A percentile compares a stretch with the other conserved stretches of the same genome.
Conservation (phyloP, 2,888 invertebrate genomes). For the Eupeodes latifasciatus region DNA sequence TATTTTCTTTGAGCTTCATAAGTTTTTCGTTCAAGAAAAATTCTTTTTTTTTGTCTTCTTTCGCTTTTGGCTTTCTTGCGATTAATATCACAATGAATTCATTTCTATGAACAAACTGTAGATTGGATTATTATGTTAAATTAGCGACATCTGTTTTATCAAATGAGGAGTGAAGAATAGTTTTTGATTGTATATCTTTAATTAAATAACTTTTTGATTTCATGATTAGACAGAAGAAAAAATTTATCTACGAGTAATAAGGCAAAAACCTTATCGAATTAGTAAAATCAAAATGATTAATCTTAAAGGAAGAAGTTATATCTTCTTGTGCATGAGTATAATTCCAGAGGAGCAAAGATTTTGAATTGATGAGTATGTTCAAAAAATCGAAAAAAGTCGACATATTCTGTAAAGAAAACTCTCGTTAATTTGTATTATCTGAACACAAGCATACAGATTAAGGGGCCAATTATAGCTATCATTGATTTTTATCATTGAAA, state of each 20-base stretch:
- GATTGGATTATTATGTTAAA: conserved; percentile 54
- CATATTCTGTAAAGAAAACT: no score
- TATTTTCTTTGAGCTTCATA: background rate
- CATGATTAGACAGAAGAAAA: background rate
- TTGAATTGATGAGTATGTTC: no score
- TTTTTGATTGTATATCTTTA: conserved; percentile 58
- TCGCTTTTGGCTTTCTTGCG: conserved; percentile 3
- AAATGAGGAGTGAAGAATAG: conserved; percentile 55
- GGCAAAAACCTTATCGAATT: background rate
- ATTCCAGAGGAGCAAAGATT: no score
- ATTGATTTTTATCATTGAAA: no score
- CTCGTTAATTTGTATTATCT: no score
- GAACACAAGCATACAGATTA: no score
- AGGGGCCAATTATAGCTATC: no score
- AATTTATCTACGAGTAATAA: no score
- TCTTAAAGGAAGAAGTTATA: background rate
- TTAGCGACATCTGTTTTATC: conserved; percentile 53
- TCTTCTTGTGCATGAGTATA: no score
- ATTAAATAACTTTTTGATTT: conserved; percentile 63
- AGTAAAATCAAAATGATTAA: background rate
- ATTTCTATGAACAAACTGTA: conserved; percentile 42
- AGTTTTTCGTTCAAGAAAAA: background rate
- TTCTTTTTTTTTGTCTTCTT: conserved; percentile 22
- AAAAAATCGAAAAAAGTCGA: no score
- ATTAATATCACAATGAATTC: conserved; percentile 57